A percentile compares a stretch with the other conserved stretches of the same genome.
These are phyloP conservation scores for Myathropa florea DNA, from an alignment of 2,888 invertebrate species.

Conservation along the genomic window DNA sequence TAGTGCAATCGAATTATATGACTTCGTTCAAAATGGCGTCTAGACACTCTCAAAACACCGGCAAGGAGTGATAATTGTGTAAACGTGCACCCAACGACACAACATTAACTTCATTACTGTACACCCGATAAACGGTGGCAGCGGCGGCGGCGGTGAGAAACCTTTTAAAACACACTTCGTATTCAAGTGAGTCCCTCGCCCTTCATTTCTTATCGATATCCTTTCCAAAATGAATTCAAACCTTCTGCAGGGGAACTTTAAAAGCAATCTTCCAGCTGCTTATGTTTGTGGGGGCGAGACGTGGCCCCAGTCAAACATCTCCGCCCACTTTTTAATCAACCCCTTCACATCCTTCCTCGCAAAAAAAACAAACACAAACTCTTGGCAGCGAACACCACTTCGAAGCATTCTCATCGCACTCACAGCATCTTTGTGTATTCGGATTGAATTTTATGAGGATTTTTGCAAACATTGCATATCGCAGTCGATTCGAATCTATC, in stretches of 20 bases:
- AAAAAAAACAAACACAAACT: background rate
- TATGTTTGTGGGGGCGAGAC: too few species aligned
- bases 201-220: background rate
- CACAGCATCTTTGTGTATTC: background rate
- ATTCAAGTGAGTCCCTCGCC: background rate
- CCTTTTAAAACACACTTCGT: background rate
- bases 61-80: background rate
- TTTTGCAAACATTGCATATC: slow-evolving; percentile 34
- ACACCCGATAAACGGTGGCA: background rate
- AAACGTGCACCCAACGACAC: background rate
- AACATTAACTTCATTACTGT: background rate
- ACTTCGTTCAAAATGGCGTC: background rate
- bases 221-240: background rate
- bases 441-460: slow-evolving; percentile 22
- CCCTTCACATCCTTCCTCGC: background rate
- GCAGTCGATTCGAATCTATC: slow-evolving; percentile 30
- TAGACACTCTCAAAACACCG: background rate
- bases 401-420: background rate
- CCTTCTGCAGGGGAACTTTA: background rate
- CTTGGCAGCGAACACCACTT: background rate
- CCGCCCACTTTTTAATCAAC: too few species aligned
- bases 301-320: background rate
- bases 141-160: background rate
- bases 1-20: background rate
- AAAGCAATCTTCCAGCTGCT: background rate